Evolutionary conservation across 2,888 invertebrate genomes (phyloP).

Genomic region (Drosophila falleni): DNA sequence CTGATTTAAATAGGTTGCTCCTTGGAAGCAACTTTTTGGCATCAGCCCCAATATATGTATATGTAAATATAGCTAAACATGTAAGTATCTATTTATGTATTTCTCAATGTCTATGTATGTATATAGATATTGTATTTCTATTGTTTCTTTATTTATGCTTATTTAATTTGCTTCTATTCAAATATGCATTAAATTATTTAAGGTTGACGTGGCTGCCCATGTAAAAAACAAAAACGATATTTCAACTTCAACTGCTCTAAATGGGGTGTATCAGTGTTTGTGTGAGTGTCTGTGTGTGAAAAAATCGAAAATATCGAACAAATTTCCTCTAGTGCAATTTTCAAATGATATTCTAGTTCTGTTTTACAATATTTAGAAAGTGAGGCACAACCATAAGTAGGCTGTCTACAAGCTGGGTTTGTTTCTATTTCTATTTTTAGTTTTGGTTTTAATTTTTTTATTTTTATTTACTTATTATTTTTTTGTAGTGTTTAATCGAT

Average conservation of each 20-base stretch:
- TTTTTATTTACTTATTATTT: neutral
- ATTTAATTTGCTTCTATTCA: constrained; percentile 45
- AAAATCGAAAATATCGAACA: constrained; percentile 4
- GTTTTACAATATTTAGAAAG: neutral
- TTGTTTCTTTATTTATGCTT: constrained; percentile 31
- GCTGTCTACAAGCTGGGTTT: constrained; percentile 22
- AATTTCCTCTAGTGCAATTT: neutral
- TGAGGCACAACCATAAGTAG: neutral
- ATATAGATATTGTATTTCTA: constrained; percentile 19
- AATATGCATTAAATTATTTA: constrained; percentile 57
- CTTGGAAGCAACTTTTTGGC: constrained; percentile 16
- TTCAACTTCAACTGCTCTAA: constrained; percentile 25
- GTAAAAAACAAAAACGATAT: constrained; percentile 51
- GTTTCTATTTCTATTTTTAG: constrained; percentile 12
- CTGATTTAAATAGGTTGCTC: constrained; percentile 14
- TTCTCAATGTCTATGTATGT: constrained; percentile 4
- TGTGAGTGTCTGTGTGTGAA: no score
- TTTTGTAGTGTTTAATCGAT: constrained; percentile 36
- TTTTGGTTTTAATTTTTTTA: neutral
- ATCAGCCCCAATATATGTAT: constrained; percentile 22
- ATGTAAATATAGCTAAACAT: constrained; percentile 14
- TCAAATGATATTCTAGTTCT: constrained; percentile 1
- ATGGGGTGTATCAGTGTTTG: neutral
- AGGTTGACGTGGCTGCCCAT: constrained; percentile 66
- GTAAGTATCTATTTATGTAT: constrained; percentile 17